Evolutionary conservation across 2,797 vertebrate genomes (phyloP), one percentile per base, ranked within the genome.

Genomic region (Sandelia bainsii): DNA sequence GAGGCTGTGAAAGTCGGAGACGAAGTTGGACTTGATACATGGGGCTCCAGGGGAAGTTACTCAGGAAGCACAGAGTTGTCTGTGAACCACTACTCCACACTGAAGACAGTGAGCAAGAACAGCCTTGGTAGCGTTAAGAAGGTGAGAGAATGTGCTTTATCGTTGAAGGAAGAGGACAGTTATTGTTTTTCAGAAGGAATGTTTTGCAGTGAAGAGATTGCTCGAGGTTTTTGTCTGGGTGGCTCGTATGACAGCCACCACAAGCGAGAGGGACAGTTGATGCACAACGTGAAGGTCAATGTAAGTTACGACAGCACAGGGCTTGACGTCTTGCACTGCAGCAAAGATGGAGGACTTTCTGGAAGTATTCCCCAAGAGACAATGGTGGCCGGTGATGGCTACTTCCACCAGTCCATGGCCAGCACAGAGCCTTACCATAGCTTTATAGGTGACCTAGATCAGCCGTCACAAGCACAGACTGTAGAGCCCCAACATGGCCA

Each of bases 161-260:
- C 94, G 75, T 87, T 95, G 89, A 95, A 95, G 91, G 95, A 95
- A 75, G 94, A 95, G 89, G 94, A 94, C 74, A 94, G 93, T 81
- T 94, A 93, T 51, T 93, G 94, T 83, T 95, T 95, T 44, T 89
- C 89, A 2, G 94, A 95, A 64, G 94, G 93, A 73, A 92, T 94
- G 90, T 95, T 94, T 87, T 93, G 93, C 86, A 92, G 94, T 58
- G 91, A 94, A 46, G 94, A 95, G 90, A 94, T 95, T 74, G 92
- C 93, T 0, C 88, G 94, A 69, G 93, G 93, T 40, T 95, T 94
- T 63, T 95, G 94, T 68, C 88, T 93, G 25, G 91, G 92, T 8
- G 88, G 92, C 44, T 86, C 93, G 7, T 87, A 94, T 62, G 94
- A 95, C 44, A 52, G 82, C 82, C 91, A 93, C 87, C 93, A 93